phyloP scores from a whole-genome alignment of 64 coral and sea anemone genomes.

The Montipora foliosa region DNA sequence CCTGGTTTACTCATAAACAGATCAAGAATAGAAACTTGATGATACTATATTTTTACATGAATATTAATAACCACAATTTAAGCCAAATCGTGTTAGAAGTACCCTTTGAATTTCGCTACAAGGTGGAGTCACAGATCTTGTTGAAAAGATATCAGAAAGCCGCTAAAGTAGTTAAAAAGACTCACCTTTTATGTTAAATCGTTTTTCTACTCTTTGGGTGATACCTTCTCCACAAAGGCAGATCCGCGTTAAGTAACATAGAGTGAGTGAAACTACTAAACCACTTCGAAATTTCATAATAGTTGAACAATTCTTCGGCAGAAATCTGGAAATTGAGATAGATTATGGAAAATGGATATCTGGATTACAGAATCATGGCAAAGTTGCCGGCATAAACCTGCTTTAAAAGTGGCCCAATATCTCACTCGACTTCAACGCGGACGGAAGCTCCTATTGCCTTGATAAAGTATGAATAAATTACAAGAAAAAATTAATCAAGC shows the following conservation, averaged over 20 bases:
- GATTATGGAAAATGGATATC: not conserved
- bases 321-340: not conserved
- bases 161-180: not conserved
- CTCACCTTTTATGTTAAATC: slow-evolving; percentile 46
- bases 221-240: not conserved
- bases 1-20: not conserved
- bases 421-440: not conserved
- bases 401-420: not conserved
- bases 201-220: slow-evolving; percentile 2
- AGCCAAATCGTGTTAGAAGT: not conserved
- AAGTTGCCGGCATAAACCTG: not conserved
- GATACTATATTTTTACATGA: not conserved
- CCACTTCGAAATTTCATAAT: slow-evolving; percentile 28
- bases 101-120: slow-evolving; percentile 35
- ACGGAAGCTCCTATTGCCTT: not conserved
- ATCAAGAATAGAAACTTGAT: not conserved
- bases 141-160: not conserved
- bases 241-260: not conserved
- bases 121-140: not conserved
- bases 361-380: slow-evolving; percentile 17
- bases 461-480: slow-evolving; percentile 43
- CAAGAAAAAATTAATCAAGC: slow-evolving; percentile 47
- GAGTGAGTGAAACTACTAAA: slow-evolving; percentile 2
- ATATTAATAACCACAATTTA: slow-evolving; percentile 27
- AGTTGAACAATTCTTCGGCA: not conserved